A percentile compares a stretch with the other conserved stretches of the same genome.
Conservation (phyloP, 2,113 vertebrate species). For the Megaceryle torquata region DNA sequence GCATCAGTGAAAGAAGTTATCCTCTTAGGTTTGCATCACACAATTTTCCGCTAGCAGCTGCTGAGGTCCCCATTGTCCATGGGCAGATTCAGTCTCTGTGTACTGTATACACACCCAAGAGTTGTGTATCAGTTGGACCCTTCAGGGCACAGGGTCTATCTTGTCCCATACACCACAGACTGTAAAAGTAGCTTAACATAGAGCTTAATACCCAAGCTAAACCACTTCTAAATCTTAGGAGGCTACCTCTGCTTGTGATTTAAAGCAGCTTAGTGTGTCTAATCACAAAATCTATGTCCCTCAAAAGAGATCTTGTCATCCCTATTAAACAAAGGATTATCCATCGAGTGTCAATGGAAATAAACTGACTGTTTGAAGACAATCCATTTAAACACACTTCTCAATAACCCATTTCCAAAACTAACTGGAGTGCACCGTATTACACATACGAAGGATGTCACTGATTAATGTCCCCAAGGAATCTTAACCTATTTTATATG, state of each 20-base stretch:
- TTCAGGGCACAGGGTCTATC: neutral
- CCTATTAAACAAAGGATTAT: neutral
- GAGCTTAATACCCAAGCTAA: neutral
- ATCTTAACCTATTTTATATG: neutral
- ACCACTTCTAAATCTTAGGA: neutral
- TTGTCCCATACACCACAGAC: neutral
- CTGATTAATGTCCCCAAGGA: neutral
- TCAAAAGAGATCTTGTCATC: constrained; percentile 11
- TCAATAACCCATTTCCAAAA: neutral
- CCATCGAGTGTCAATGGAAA: neutral
- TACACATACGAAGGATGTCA: neutral
- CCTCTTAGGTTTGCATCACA: neutral
- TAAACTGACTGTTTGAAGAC: neutral
- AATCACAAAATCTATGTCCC: constrained; percentile 34
- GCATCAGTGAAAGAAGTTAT: neutral
- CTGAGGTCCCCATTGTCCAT: neutral
- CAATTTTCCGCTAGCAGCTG: neutral
- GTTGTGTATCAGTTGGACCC: neutral
- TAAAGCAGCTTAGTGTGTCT: neutral
- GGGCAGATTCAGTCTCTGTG: neutral
- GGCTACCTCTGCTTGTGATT: neutral
- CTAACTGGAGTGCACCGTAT: neutral
- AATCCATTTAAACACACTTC: neutral
- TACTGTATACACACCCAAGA: rapidly evolving
- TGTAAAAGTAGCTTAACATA: neutral